Evolutionary conservation across 2,888 invertebrate genomes (phyloP).

Genomic region (Yponomeuta sedellus): DNA sequence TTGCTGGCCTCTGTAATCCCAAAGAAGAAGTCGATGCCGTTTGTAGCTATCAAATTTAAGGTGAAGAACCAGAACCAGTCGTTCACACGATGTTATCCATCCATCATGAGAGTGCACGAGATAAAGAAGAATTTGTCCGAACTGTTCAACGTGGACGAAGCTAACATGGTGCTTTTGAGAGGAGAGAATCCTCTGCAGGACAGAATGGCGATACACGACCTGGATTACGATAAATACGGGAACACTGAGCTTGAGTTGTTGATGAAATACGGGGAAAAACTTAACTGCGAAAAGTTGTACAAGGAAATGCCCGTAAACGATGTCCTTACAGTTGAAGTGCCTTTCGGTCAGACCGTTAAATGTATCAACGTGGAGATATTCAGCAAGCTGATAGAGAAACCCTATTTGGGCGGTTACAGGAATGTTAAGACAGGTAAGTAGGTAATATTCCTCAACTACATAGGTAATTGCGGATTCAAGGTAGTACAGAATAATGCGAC

Average conservation of each 20-base stretch:
- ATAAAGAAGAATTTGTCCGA: constrained; percentile 78
- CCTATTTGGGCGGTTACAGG: constrained; percentile 88
- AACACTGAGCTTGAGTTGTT: constrained; percentile 63
- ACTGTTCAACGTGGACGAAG: constrained; percentile 72
- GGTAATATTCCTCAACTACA: no score
- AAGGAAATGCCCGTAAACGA: constrained; percentile 60
- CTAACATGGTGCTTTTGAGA: constrained; percentile 68
- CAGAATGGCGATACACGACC: constrained; percentile 56
- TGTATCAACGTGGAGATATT: constrained; percentile 70
- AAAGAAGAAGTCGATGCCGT: constrained; percentile 59
- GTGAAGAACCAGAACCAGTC: constrained; percentile 53
- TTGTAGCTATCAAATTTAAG: constrained; percentile 65
- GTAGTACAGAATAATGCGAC: no score
- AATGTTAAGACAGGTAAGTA: constrained; percentile 79
- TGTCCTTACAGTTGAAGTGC: constrained; percentile 61
- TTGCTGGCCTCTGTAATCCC: constrained; percentile 54
- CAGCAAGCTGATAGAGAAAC: constrained; percentile 78
- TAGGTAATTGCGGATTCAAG: no score
- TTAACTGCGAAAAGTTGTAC: constrained; percentile 62
- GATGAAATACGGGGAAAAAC: constrained; percentile 53
- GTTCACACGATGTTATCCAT: constrained; percentile 73
- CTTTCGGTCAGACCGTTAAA: constrained; percentile 51
- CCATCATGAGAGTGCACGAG: constrained; percentile 71
- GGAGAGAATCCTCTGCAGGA: constrained; percentile 57
- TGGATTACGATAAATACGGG: constrained; percentile 69